Percentiles rank a stretch among this genome's conserved stretches.
These are phyloP conservation scores for Tenthredo livida DNA, from an alignment of 2,888 invertebrate genomes.

Conservation along the genomic window DNA sequence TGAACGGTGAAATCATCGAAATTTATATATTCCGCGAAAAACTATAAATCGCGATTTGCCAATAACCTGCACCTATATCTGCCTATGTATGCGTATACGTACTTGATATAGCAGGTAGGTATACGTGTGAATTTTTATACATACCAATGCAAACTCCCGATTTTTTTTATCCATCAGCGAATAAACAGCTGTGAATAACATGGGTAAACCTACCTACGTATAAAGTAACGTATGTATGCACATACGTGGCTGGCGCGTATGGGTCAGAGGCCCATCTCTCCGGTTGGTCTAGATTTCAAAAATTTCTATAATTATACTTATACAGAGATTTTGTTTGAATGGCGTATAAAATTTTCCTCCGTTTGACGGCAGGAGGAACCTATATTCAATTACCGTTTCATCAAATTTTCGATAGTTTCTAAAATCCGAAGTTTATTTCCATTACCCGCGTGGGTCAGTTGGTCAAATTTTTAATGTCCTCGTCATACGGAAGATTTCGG, in stretches of 20 bases:
- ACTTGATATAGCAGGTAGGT: no score
- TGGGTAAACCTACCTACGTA: background rate
- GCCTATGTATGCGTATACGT: no score
- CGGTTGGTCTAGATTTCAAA: background rate
- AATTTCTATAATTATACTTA: background rate
- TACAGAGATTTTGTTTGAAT: no score
- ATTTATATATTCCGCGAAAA: background rate
- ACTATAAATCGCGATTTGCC: background rate
- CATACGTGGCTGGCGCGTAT: background rate
- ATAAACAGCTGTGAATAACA: background rate
- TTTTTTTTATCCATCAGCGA: background rate
- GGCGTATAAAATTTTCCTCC: no score
- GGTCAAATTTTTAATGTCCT: background rate
- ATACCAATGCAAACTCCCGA: background rate
- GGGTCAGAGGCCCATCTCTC: background rate
- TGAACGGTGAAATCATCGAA: background rate
- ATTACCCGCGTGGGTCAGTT: background rate
- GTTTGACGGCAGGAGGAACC: no score
- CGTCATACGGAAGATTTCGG: background rate
- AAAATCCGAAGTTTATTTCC: no score
- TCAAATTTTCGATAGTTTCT: no score
- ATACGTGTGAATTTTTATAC: no score
- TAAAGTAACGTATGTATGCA: no score
- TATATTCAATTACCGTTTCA: no score
- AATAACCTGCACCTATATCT: background rate